These are phyloP conservation scores for Leptopilina boulardi DNA, from an alignment of 1,140 invertebrate genomes.

Conservation along the genomic window DNA sequence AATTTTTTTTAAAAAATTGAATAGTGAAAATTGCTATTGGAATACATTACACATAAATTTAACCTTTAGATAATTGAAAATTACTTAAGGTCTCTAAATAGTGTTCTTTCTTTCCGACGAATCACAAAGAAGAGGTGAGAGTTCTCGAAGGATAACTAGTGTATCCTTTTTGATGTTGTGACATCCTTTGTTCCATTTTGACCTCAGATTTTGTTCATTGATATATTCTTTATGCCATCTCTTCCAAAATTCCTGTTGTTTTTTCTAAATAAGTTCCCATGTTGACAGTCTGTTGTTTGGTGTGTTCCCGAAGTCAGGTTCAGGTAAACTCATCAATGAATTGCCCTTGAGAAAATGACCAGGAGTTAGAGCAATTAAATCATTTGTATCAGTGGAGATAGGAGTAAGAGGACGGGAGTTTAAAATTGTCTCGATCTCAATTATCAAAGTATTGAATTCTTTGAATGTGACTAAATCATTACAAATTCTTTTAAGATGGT, in stretches of 20 bases:
- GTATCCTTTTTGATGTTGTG: background rate
- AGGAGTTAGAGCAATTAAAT: slow-evolving; percentile 29
- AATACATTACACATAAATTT: no score
- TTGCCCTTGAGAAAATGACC: slow-evolving; percentile 29
- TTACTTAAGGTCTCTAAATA: background rate
- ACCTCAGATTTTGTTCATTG: slow-evolving; percentile 44
- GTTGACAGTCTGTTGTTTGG: slow-evolving; percentile 42
- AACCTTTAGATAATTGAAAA: no score
- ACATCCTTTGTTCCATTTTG: slow-evolving; percentile 49
- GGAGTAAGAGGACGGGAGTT: slow-evolving; percentile 24
- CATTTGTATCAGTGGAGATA: background rate
- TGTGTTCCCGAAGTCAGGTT: background rate
- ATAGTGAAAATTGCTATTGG: no score
- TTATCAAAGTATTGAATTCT: background rate
- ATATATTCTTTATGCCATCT: slow-evolving; percentile 63
- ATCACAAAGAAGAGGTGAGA: background rate
- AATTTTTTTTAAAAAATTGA: no score
- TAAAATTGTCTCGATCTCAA: slow-evolving; percentile 24
- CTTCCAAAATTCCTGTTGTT: slow-evolving; percentile 59
- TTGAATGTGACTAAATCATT: background rate
- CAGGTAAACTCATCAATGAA: slow-evolving; percentile 17
- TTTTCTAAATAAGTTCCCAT: slow-evolving; percentile 52
- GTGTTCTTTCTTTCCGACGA: background rate
- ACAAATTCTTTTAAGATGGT: slow-evolving; percentile 17
- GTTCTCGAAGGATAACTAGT: background rate